Evolutionary conservation across 2,113 vertebrate species (phyloP).

Genomic region (Phyllostomus hastatus): DNA sequence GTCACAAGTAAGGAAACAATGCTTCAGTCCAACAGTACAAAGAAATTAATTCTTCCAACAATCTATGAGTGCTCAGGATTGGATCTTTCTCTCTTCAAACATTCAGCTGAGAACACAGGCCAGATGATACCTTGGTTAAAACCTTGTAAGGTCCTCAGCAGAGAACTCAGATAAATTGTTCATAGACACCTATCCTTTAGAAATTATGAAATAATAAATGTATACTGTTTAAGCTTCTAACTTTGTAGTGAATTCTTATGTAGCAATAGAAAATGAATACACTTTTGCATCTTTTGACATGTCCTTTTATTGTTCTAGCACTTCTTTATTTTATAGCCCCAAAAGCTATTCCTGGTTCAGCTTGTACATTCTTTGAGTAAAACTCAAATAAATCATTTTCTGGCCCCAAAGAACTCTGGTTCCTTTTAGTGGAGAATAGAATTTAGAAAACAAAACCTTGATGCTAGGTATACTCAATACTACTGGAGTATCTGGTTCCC

Average conservation of each 20-base stretch:
- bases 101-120: not conserved
- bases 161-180: not conserved
- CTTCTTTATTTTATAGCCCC: not conserved
- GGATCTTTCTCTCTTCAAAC: not conserved
- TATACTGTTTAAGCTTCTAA: not conserved
- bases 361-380: not conserved
- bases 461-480: not conserved
- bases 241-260: not conserved
- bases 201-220: not conserved
- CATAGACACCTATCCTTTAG: not conserved
- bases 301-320: not conserved
- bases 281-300: not conserved
- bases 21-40: not conserved
- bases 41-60: not conserved
- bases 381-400: not conserved
- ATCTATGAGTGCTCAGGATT: not conserved
- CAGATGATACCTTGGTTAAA: not conserved
- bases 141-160: not conserved
- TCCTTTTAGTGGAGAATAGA: not conserved
- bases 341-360: not conserved
- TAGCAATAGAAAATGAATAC: not conserved
- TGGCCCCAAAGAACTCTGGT: not conserved
- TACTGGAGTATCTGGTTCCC: not conserved
- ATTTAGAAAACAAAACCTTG: not conserved
- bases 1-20: not conserved